phyloP scores from a whole-genome alignment of 1,140 invertebrate species.

The Oreohelix idahoensis region DNA sequence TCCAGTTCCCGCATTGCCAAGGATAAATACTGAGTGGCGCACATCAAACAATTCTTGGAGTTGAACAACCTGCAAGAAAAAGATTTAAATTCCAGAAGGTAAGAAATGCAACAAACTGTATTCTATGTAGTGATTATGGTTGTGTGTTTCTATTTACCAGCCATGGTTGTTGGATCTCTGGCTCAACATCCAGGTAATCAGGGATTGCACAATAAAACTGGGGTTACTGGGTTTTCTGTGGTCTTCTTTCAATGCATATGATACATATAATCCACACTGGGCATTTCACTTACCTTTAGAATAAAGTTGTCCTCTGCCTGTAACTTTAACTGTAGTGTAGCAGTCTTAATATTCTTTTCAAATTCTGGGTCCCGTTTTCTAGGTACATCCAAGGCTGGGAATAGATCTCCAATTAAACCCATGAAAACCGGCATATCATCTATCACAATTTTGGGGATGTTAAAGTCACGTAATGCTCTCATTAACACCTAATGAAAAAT shows the following conservation, averaged over 20 bases:
- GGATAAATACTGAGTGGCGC: conserved; percentile 95
- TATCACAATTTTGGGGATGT: conserved; percentile 95
- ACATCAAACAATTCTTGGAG: conserved; percentile 95
- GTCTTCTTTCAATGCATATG: too few species aligned
- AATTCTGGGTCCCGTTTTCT: conserved; percentile 94
- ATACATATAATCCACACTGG: too few species aligned
- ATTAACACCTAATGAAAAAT: conserved; percentile 82
- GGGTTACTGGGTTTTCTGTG: too few species aligned
- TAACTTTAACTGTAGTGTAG: conserved; percentile 87
- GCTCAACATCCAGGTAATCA: too few species aligned
- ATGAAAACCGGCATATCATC: conserved; percentile 97
- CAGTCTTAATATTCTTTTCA: conserved; percentile 93
- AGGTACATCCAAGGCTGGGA: conserved; percentile 95
- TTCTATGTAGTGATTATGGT: too few species aligned
- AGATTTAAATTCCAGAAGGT: background rate
- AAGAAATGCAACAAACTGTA: too few species aligned
- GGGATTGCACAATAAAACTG: too few species aligned
- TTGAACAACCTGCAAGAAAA: conserved; percentile 85
- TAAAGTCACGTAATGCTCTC: conserved; percentile 95
- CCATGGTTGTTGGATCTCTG: too few species aligned
- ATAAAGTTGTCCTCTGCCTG: conserved; percentile 98
- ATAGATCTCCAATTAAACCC: conserved; percentile 95
- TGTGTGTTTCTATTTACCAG: too few species aligned
- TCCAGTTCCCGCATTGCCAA: conserved; percentile 93
- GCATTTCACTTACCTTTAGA: conserved; percentile 79